Percentiles rank a stretch among this genome's conserved stretches.
Conservation (phyloP, 2,888 invertebrate species). For the Macroteleia sp. region DNA sequence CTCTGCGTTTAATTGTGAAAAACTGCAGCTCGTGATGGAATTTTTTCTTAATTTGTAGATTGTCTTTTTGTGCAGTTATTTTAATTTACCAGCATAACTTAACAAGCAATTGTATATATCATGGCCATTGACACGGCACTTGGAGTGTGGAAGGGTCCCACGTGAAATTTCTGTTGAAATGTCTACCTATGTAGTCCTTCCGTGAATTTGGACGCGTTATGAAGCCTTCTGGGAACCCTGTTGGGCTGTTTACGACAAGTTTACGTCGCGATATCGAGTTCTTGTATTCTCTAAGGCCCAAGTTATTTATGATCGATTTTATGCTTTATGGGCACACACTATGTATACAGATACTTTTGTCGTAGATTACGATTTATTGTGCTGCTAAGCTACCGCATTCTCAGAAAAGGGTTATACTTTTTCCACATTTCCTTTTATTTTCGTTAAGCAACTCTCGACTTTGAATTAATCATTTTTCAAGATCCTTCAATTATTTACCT, state of each 20-base stretch:
- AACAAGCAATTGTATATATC: too few relatives aligned
- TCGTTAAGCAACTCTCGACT: conserved; percentile 5
- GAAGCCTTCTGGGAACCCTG: conserved; percentile 57
- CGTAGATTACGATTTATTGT: conserved; percentile 52
- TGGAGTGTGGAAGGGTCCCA: too few relatives aligned
- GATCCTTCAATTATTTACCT: neutral
- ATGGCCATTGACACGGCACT: too few relatives aligned
- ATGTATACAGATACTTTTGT: conserved; percentile 40
- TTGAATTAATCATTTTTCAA: conserved; percentile 15
- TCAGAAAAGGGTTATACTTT: conserved; percentile 50
- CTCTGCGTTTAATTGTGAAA: too few relatives aligned
- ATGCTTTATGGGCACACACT: conserved; percentile 52
- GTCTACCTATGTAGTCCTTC: conserved; percentile 55
- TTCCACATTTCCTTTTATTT: conserved; percentile 22
- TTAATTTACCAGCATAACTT: too few relatives aligned
- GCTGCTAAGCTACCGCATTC: conserved; percentile 35
- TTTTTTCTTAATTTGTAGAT: too few relatives aligned
- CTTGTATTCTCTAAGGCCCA: conserved; percentile 44
- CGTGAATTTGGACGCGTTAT: conserved; percentile 57
- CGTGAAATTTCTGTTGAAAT: too few relatives aligned
- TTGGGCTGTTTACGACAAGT: conserved; percentile 51
- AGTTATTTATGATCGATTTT: conserved; percentile 61
- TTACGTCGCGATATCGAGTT: conserved; percentile 52
- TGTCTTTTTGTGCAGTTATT: too few relatives aligned
- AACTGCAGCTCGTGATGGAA: too few relatives aligned